Conservation (phyloP, 2,797 vertebrate species). For the Thamnophis elegans region DNA sequence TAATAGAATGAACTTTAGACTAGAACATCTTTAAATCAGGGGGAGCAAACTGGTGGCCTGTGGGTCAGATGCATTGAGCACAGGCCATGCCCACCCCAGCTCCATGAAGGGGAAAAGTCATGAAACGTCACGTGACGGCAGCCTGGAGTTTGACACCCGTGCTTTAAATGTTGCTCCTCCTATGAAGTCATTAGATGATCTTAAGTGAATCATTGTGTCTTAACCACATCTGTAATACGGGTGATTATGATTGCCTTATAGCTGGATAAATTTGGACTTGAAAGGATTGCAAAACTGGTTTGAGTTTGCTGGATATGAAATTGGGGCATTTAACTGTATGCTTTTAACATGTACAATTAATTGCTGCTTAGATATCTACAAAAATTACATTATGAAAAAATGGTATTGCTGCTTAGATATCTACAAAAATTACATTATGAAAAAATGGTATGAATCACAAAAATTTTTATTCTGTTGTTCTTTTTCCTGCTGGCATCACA, state of each 20-base stretch:
- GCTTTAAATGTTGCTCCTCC: neutral
- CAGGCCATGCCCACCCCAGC: no score
- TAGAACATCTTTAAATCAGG: no score
- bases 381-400: neutral
- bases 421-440: neutral
- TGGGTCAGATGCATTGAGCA: no score
- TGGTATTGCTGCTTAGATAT: neutral
- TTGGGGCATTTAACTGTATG: neutral
- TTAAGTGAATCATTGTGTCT: neutral
- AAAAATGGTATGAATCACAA: neutral
- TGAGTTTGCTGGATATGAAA: neutral
- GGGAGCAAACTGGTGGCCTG: no score
- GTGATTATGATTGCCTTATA: neutral
- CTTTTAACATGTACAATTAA: neutral
- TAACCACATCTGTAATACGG: neutral
- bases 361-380: neutral
- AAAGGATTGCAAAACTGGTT: neutral
- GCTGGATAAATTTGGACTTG: neutral
- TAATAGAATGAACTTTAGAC: neutral
- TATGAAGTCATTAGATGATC: neutral
- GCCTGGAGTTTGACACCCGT: no score
- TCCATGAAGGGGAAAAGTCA: no score
- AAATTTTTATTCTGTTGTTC: neutral
- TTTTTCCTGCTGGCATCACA: conserved; percentile 20
- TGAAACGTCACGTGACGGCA: no score